Conservation (phyloP, 2,888 invertebrate species). For the Carpatolechia fugitivella region DNA sequence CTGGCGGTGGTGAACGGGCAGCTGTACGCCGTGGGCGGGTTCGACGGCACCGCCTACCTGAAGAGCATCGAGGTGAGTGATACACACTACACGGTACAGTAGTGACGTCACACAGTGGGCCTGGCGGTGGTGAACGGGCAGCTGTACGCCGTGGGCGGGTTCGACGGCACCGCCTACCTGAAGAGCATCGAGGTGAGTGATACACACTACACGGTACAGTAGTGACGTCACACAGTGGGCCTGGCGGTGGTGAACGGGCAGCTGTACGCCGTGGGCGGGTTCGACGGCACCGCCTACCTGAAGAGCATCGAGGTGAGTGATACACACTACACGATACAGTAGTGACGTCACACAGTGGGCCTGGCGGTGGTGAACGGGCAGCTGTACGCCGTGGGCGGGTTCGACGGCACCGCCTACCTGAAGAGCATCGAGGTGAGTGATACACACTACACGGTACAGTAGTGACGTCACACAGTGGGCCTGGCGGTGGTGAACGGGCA, state of each 20-base stretch:
- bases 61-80: conserved; percentile 93
- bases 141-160: conserved; percentile 98
- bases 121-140: conserved; percentile 99
- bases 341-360: conserved; percentile 99
- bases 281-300: conserved; percentile 98
- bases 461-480: conserved; percentile 86
- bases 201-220: conserved; percentile 72
- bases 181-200: conserved; percentile 93
- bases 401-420: conserved; percentile 98
- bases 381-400: conserved; percentile 98
- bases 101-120: conserved; percentile 98
- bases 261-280: conserved; percentile 98
- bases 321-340: conserved; percentile 77
- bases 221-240: conserved; percentile 99
- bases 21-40: conserved; percentile 98
- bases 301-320: conserved; percentile 95
- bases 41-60: conserved; percentile 98
- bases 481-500: conserved; percentile 98
- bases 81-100: conserved; percentile 72
- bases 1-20: conserved; percentile 99
- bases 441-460: conserved; percentile 91
- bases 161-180: conserved; percentile 98
- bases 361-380: conserved; percentile 99
- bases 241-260: conserved; percentile 99
- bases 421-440: conserved; percentile 95